phyloP scores from a whole-genome alignment of 2,888 invertebrate genomes.

The Geophilus truncorum region DNA sequence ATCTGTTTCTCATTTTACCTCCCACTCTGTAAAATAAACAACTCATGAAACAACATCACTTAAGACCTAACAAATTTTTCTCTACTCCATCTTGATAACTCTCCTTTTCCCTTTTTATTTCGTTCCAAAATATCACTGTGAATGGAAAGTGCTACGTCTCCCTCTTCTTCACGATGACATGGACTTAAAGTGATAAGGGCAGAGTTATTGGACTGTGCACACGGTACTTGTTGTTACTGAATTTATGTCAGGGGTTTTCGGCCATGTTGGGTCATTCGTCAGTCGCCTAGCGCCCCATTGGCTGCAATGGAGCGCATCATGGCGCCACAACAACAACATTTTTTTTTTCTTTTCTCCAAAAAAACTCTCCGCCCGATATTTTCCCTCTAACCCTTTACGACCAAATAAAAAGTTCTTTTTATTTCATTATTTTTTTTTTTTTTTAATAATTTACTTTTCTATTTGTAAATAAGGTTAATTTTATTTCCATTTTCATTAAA shows the following conservation, averaged over 20 bases:
- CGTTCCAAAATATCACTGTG: not conserved
- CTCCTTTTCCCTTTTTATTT: not conserved
- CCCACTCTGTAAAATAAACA: conserved; percentile 7
- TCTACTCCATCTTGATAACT: not conserved
- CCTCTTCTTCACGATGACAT: not conserved
- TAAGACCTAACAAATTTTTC: conserved; percentile 8
- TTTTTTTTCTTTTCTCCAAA: too few relatives aligned
- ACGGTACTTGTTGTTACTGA: conserved; percentile 6
- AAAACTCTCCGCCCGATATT: too few relatives aligned
- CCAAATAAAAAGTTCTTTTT: not conserved
- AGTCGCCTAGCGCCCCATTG: not conserved
- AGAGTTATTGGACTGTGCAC: conserved; percentile 11
- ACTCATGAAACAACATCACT: conserved; percentile 17
- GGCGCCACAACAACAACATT: conserved; percentile 6
- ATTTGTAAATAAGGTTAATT: not conserved
- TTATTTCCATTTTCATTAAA: not conserved
- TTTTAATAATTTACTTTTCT: not conserved
- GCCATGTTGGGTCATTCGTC: conserved; percentile 14
- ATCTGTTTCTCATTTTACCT: conserved; percentile 17
- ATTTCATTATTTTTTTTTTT: not conserved
- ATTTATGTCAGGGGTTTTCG: conserved; percentile 5
- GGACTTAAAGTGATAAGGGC: conserved; percentile 11
- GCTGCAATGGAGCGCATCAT: conserved; percentile 10
- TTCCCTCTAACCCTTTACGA: not conserved
- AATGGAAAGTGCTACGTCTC: not conserved